Evolutionary conservation across 2,797 vertebrate species (phyloP).

Genomic region (Thunnus albacares): DNA sequence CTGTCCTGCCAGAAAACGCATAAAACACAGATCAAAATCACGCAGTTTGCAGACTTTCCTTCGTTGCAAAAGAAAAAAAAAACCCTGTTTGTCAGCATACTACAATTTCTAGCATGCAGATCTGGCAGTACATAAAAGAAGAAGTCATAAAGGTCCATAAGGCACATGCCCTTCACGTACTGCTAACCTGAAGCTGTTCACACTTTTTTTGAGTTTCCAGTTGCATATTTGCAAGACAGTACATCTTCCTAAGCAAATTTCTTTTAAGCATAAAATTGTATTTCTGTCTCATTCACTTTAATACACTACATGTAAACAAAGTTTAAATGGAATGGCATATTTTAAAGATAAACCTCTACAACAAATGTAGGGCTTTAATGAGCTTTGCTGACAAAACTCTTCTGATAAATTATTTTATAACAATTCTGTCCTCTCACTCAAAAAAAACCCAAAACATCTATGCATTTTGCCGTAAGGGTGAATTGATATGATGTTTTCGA

Average conservation of each 20-base stretch:
- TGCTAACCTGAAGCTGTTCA: slow-evolving; percentile 27
- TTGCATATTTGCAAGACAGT: slow-evolving; percentile 37
- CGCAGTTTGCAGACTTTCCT: slow-evolving; percentile 45
- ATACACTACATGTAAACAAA: slow-evolving; percentile 67
- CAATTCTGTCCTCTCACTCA: slow-evolving; percentile 34
- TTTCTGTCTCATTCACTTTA: slow-evolving; percentile 33
- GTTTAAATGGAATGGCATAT: slow-evolving; percentile 63
- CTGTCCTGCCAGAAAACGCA: slow-evolving; percentile 25
- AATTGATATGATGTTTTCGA: slow-evolving; percentile 42
- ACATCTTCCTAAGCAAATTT: slow-evolving; percentile 11
- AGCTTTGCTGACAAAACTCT: slow-evolving; percentile 28
- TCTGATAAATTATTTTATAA: slow-evolving; percentile 21
- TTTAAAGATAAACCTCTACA: slow-evolving; percentile 20
- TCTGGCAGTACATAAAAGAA: slow-evolving; percentile 50
- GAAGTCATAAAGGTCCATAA: slow-evolving; percentile 64
- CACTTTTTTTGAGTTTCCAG: slow-evolving; percentile 25
- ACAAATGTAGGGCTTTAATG: slow-evolving; percentile 17
- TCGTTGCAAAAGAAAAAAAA: slow-evolving; percentile 27
- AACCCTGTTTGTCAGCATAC: slow-evolving; percentile 11
- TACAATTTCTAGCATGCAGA: slow-evolving; percentile 49
- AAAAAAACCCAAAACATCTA: slow-evolving; percentile 27
- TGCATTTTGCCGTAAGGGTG: slow-evolving; percentile 30
- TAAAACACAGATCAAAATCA: slow-evolving; percentile 35
- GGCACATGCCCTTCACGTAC: slow-evolving; percentile 69
- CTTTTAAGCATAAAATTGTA: slow-evolving; percentile 21